Evolutionary conservation across 2,113 vertebrate genomes (phyloP), one percentile per base, ranked within the genome.

Genomic region (Engraulis encrasicolus): DNA sequence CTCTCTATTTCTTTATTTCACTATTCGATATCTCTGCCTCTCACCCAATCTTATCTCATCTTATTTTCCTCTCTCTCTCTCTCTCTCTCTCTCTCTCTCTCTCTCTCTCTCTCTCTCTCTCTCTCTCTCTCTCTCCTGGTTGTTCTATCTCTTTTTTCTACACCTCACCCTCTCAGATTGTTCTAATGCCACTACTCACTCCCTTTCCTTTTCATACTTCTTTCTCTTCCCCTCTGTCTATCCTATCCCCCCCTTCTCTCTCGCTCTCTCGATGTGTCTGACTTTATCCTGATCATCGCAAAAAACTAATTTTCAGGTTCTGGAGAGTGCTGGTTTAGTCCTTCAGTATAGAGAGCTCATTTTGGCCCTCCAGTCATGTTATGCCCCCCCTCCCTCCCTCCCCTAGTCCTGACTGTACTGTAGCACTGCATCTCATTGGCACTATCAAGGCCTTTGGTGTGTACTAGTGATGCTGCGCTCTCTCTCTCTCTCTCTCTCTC

Each of bases 251-350:
- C 3, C 50, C 15, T 19, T 54, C 50, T 54, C 50, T 54, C 17
- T 54, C 50, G 18, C 50, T 19, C 50, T 19, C 50, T 19, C 50
- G 6, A 6, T 54, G 12, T 61, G 54, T 61, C 54, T 61, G n/a
- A 61, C 54, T 61, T 1, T 61, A n/a, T 23, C 54, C 54, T 61
- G 7, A 61, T 61, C 54, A 23, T 9, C 54, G 27, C n/a, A 23
- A 61, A 61, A 61, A 61, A 61, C 54, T 61, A 19, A 61, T 61
- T 61, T 61, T 23, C 54, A 61, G 54, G 54, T 61, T 61, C 27
- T 61, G 54, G 54, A 61, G 54, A 23, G 54, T 7, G n/a, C 54
- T 61, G 54, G 6, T 23, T n/a, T n/a, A n/a, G n/a, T n/a, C 20
- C 20, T n/a, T 19, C n/a, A n/a, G n/a, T n/a, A 11, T 61, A 6